Conservation (phyloP, 37 sponge, comb jelly and placozoan species). For the Axinella damicornis region DNA sequence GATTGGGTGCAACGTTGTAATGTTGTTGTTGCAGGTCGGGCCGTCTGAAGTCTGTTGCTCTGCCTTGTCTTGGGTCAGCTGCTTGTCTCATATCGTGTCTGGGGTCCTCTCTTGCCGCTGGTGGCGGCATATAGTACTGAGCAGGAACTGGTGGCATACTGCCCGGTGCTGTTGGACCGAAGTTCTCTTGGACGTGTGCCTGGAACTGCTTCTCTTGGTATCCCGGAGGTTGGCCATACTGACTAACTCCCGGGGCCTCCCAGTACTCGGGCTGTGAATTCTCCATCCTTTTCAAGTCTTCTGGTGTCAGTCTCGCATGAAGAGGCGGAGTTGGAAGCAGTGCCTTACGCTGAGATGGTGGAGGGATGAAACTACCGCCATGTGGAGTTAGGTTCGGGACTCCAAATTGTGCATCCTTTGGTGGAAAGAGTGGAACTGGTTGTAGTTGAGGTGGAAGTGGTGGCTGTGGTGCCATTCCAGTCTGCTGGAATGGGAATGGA, state of each 20-base stretch:
- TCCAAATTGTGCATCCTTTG: neutral
- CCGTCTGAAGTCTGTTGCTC: no score
- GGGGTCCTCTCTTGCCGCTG: no score
- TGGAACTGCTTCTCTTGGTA: neutral
- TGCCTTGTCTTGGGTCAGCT: no score
- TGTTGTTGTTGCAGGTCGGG: no score
- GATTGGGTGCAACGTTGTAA: no score
- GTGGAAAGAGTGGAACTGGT: neutral
- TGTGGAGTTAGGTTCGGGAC: no score
- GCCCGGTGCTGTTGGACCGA: neutral
- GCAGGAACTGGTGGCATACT: no score
- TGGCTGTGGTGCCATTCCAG: no score
- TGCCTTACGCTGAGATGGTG: conserved; percentile 5
- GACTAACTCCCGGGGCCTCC: conserved; percentile 28
- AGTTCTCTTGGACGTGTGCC: neutral
- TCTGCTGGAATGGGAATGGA: no score
- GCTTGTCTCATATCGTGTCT: no score
- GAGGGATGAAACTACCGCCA: no score
- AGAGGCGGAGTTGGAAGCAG: conserved; percentile 61
- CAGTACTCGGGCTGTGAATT: conserved; percentile 33
- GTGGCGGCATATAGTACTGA: no score
- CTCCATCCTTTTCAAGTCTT: conserved; percentile 28
- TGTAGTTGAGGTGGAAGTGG: neutral
- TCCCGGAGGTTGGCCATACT: neutral
- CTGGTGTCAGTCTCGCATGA: conserved; percentile 5